These are phyloP conservation scores for Parochlus steinenii DNA, from an alignment of 2,888 invertebrate species.

Conservation along the genomic window DNA sequence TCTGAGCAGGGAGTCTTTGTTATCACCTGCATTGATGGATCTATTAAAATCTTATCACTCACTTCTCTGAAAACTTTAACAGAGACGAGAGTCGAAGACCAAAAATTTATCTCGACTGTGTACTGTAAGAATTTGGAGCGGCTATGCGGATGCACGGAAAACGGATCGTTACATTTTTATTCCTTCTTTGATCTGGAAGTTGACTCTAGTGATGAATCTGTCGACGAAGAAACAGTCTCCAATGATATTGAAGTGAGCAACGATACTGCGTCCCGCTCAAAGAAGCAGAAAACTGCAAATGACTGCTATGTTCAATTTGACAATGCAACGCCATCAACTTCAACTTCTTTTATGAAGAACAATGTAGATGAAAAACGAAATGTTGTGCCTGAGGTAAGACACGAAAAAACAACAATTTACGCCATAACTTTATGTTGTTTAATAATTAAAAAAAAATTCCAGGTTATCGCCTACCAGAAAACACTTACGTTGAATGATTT, in stretches of 20 bases:
- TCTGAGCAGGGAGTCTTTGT: conserved; percentile 44
- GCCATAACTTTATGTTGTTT: conserved; percentile 14
- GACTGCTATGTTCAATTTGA: neutral
- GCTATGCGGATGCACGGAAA: conserved; percentile 65
- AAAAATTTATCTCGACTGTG: conserved; percentile 62
- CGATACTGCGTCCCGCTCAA: conserved; percentile 28
- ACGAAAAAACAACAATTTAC: conserved; percentile 20
- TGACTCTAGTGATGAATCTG: conserved; percentile 53
- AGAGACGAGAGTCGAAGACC: conserved; percentile 47
- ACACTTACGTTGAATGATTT: conserved; percentile 42
- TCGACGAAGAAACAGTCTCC: conserved; percentile 44
- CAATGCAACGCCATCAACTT: conserved; percentile 7
- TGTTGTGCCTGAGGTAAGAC: neutral
- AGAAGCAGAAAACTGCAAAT: neutral
- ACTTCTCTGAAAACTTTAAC: conserved; percentile 51
- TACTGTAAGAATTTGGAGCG: conserved; percentile 81
- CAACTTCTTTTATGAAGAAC: too few species aligned
- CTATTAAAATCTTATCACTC: conserved; percentile 52
- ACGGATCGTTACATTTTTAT: conserved; percentile 70
- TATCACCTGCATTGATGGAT: conserved; percentile 57
- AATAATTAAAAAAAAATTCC: conserved; percentile 1
- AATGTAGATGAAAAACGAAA: too few species aligned
- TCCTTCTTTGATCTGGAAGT: conserved; percentile 55
- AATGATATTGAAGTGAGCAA: too few species aligned
- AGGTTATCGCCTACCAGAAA: conserved; percentile 39